phyloP scores from a whole-genome alignment of 2,797 vertebrate species.

The Acipenser ruthenus region DNA sequence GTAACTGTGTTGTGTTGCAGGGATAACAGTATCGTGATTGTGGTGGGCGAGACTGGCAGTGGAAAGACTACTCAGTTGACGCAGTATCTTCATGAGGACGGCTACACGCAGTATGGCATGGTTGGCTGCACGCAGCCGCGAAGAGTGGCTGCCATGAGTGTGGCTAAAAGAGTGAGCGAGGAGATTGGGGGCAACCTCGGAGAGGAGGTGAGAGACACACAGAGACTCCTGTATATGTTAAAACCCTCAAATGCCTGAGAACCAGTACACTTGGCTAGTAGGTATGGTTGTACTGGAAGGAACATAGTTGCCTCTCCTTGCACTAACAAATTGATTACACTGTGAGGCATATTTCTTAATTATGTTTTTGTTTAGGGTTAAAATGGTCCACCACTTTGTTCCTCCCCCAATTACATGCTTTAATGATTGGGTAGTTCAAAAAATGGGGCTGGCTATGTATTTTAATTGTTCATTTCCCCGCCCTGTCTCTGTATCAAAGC shows the following conservation, averaged over 20 bases:
- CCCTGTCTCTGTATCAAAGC: no score
- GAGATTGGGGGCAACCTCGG: conserved; percentile 87
- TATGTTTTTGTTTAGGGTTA: no score
- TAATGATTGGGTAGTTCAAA: no score
- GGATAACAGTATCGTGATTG: conserved; percentile 97
- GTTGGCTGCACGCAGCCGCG: conserved; percentile 95
- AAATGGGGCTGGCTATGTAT: no score
- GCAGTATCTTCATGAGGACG: conserved; percentile 95
- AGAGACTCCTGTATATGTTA: not conserved
- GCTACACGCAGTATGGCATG: conserved; percentile 95
- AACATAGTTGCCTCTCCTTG: no score
- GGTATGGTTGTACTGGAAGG: no score
- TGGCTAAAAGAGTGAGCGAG: conserved; percentile 95
- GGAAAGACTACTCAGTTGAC: conserved; percentile 98
- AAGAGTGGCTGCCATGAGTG: conserved; percentile 94
- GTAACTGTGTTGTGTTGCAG: conserved; percentile 39
- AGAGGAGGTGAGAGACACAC: conserved; percentile 74
- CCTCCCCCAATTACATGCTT: no score
- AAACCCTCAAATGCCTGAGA: not conserved
- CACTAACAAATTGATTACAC: no score
- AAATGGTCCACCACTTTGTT: no score
- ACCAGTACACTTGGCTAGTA: no score
- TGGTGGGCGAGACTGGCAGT: conserved; percentile 94
- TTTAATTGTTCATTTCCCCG: no score
- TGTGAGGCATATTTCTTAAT: no score